Evolutionary conservation across 2,113 vertebrate species (phyloP).

Genomic region (Parotia lawesii): DNA sequence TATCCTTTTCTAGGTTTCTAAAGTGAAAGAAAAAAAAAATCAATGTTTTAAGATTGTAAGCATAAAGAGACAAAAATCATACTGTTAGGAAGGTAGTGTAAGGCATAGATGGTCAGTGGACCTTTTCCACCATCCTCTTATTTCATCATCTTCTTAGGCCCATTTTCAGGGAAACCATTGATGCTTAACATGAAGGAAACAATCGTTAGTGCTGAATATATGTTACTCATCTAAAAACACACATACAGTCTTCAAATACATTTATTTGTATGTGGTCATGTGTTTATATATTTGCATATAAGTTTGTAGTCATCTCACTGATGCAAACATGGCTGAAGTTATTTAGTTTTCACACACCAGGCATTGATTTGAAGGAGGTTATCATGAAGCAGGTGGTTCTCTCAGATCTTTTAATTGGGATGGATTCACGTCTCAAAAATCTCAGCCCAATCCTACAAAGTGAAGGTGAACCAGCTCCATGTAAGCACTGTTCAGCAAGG

Average conservation of each 20-base stretch:
- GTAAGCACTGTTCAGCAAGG: neutral
- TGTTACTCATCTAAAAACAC: neutral
- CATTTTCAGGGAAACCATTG: neutral
- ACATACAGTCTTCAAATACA: neutral
- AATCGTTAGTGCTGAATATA: neutral
- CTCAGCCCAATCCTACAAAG: neutral
- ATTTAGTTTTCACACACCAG: neutral
- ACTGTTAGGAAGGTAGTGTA: neutral
- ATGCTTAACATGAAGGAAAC: neutral
- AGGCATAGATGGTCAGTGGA: neutral
- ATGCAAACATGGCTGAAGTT: neutral
- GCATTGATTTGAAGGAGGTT: neutral
- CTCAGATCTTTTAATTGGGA: neutral
- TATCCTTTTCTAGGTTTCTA: neutral
- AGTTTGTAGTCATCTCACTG: neutral
- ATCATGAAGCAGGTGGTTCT: neutral
- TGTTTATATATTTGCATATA: neutral
- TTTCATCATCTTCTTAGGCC: neutral
- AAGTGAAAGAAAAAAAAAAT: neutral
- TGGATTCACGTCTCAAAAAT: neutral
- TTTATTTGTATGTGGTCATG: neutral
- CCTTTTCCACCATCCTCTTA: neutral
- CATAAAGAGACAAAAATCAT: neutral
- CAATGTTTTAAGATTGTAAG: neutral
- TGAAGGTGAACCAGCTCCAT: neutral